Evolutionary conservation across 2,888 invertebrate species (phyloP), one percentile per base, ranked within the genome.

Genomic region (Chouioia cunea): DNA sequence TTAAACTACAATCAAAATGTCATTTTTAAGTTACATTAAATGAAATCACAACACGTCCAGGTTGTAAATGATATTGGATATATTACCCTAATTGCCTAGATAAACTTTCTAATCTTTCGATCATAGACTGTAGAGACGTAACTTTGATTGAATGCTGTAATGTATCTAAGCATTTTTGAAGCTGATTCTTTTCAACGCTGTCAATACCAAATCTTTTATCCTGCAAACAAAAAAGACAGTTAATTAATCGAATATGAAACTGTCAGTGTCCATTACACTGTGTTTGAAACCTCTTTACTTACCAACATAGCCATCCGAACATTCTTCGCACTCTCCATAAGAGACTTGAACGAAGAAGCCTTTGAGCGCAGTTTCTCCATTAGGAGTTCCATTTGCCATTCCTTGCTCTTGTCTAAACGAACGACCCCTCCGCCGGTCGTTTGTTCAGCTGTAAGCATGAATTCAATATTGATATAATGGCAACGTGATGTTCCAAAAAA

Each of bases 111-210:
- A 97, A 88, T 73, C 97, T 89, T 83, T 97, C 97, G 46, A 97
- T 93, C 87, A 97, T 92, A 54, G 96, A 95, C 83, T 96, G 95
- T 59, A 96, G 87, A 0, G 95, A 95, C 71, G 93, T 94, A 1
- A 97, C 95, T 89, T 96, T 96, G 76, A 97, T 97, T 73, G 95
- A 96, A 86, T 96, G 94, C 82, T 97, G 97, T 77, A 97, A 88
- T 70, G 94, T 94, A 83, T 97, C 97, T 75, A 97, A 87, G 84
- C 96, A 96, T 86, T 94, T 93, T 84, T 97, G 96, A 72, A 97
- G 88, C 79, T 94, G 94, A 79, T 91, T 90, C 80, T 95, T 92
- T 82, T 97, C 97, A 48, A 92, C 90, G 78, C 91, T 92, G 81
- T 97, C 97, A 65, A 96, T 88, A 4, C 94, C 93, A 87, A 94